A percentile compares a stretch with the other conserved stretches of the same genome.
phyloP scores from a whole-genome alignment of 2,888 invertebrate genomes.

The Metopia argyrocephala region DNA sequence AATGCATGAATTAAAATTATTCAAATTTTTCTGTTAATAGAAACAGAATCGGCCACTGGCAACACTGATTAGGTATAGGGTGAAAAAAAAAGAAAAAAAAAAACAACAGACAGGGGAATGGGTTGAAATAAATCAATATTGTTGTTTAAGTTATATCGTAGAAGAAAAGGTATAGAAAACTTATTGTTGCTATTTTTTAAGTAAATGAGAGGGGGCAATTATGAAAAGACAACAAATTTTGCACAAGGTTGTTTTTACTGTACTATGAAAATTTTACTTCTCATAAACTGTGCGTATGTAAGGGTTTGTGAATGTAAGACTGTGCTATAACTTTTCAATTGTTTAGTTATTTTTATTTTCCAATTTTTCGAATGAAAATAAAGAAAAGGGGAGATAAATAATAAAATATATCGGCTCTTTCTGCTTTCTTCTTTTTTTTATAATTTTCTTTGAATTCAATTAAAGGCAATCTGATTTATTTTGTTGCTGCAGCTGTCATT shows the following conservation, averaged over 20 bases:
- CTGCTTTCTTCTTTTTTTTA: background rate
- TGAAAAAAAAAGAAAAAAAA: background rate
- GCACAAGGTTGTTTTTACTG: background rate
- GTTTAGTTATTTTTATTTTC: no score
- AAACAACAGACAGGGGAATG: background rate
- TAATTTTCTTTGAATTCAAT: background rate
- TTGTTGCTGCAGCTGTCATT: background rate
- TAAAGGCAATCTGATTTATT: background rate
- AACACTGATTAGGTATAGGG: no score
- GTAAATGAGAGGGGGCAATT: background rate
- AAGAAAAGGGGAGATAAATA: no score
- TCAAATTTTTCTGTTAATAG: no score
- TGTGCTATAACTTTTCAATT: no score
- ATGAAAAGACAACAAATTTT: background rate
- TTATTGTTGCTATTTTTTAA: no score
- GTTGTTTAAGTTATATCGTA: background rate
- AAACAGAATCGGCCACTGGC: no score
- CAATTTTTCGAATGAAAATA: no score
- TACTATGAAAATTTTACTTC: no score
- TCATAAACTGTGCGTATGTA: no score
- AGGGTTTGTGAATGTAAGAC: no score
- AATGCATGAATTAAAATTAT: no score
- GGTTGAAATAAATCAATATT: constrained; percentile 51
- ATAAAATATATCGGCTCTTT: background rate
- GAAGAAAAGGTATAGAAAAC: background rate